Evolutionary conservation across 1,140 invertebrate genomes (phyloP).

Genomic region (Chelonus insularis): DNA sequence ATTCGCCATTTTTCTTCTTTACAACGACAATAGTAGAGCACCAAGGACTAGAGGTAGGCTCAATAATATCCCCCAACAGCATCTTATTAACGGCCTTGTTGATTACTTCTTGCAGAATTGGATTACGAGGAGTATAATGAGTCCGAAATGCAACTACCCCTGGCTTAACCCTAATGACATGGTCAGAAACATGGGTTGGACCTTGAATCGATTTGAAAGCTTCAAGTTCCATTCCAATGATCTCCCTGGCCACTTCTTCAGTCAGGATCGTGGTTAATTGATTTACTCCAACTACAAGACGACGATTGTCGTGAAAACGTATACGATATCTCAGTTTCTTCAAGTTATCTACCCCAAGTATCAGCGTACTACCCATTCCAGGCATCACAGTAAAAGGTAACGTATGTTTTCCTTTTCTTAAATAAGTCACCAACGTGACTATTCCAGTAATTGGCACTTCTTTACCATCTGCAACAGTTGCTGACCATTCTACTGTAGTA

Average conservation of each 20-base stretch:
- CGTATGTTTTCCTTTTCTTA: background rate
- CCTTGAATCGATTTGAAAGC: background rate
- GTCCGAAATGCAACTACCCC: constrained; percentile 39
- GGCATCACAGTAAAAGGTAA: background rate
- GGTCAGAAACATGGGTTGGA: constrained; percentile 24
- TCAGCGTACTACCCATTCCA: too few species aligned
- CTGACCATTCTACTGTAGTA: too few species aligned
- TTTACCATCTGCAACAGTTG: too few species aligned
- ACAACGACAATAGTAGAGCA: constrained; percentile 50
- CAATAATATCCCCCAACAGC: constrained; percentile 37
- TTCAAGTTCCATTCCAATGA: too few species aligned
- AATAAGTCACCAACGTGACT: too few species aligned
- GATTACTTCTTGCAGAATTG: background rate
- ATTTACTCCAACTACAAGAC: too few species aligned
- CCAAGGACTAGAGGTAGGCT: constrained; percentile 42
- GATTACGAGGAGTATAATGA: constrained; percentile 37
- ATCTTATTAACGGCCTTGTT: constrained; percentile 28
- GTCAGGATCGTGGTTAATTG: too few species aligned
- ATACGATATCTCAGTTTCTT: too few species aligned
- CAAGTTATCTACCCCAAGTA: too few species aligned
- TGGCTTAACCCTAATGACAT: constrained; percentile 39
- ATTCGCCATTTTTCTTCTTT: constrained; percentile 53
- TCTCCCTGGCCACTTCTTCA: too few species aligned
- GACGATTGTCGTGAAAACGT: too few species aligned
- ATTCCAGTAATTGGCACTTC: too few species aligned